Evolutionary conservation across 2,888 invertebrate species (phyloP), one percentile per base, ranked within the genome.

Genomic region (Oligia latruncula): DNA sequence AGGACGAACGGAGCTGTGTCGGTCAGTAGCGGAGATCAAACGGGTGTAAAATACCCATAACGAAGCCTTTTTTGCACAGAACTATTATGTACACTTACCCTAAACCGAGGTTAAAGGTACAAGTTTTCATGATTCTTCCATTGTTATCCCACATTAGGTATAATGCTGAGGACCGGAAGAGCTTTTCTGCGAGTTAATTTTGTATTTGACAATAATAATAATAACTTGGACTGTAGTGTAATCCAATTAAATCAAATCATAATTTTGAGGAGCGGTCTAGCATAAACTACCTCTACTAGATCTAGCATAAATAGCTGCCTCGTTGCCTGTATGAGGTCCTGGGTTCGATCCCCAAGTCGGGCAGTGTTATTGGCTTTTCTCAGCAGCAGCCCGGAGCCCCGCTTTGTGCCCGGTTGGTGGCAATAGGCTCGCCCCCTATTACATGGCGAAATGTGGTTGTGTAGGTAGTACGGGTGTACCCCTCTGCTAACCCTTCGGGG

Each of bases 11-110:
- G 29, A 29, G 29, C 29, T 29, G 99, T 90, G 97, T 98, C 90
- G 99, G 99, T 98, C 94, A 92, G 88, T 40, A 20, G 13, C 29
- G 3, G 23, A 35, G 23, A 35, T 71, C 23, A 11, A 23, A 67
- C 43, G 1, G 43, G 4, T 43, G n/a, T 67, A 43, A 40, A 43
- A 43, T n/a, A 43, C 0, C 15, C n/a, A 4, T 9, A 43, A n/a
- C 8, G 66, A 8, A n/a, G 58, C n/a, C 58, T 55, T 55, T 55
- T 55, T 55, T 13, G 52, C 52, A 55, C 20, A 20, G 20, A 52
- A 17, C 5, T 5, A 17, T 52, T 52, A 52, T 17, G 17, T 52
- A 17, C 17, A 52, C 52, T 17, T 52, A 55, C 1, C 20, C 17
- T 20, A 55, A 55, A 20, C 52, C 52, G 20, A 52, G 17, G 52